Evolutionary conservation across 1,140 invertebrate genomes (phyloP), one percentile per base, ranked within the genome.

Genomic region (Hyphantria cunea): DNA sequence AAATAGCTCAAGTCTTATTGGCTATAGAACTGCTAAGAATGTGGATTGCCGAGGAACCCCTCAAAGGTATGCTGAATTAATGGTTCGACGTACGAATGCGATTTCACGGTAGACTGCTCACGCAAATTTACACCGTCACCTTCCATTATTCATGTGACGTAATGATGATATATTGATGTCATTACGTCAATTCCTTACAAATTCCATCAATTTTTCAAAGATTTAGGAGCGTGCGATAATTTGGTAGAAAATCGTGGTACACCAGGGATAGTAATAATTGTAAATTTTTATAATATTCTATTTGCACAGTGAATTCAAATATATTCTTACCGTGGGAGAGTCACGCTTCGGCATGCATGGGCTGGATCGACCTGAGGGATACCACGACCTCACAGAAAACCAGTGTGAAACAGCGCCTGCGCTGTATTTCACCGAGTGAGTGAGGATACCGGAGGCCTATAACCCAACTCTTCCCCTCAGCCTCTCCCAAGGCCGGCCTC

Each of bases 91-190:
- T 56, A 32, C 13, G 45, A 58, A 48, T 48, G 15, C 44, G 45
- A 58, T 58, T 58, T 58, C 54, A 58, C 32, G 54, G 13, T 8
- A 12, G 33, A 39, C 11, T 48, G 33, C 45, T 37, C 15, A 56
- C 33, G 54, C 45, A 48, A 58, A 49, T 58, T 56, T 37, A 47
- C 10, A 33, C 60, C 58, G 59, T 76, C 70, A 71, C 65, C 66
- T 68, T 77, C 72, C 74, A 80, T 82, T 82, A 84, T 80, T 84
- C 81, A 76, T 74, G 41, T 44, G 66, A 73, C 66, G 59, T 68
- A 71, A 80, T 67, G 71, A 82, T 84, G 78, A 84, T 76, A 72
- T 82, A 82, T 80, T 71, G 66, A 47, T 73, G 74, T 80, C 77
- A 82, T 84, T 80, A 82, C 75, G 75, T 78, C 78, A 68, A 80